phyloP scores from a whole-genome alignment of 2,797 vertebrate genomes.

The Thripadectes ignobilis region DNA sequence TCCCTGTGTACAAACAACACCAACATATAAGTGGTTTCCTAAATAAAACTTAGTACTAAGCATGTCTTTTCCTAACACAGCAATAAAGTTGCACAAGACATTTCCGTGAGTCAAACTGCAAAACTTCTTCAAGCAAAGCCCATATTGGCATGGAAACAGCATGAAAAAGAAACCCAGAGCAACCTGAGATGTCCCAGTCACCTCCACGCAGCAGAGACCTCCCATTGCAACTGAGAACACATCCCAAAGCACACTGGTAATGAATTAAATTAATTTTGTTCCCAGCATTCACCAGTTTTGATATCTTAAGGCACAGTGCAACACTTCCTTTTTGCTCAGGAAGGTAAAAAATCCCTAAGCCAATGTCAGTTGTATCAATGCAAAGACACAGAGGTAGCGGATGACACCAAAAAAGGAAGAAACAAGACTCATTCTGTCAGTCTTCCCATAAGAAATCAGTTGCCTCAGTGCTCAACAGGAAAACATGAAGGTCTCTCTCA shows the following conservation, averaged over 20 bases:
- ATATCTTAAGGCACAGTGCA: fast-evolving
- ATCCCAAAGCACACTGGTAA: background rate
- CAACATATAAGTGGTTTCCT: background rate
- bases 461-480: background rate
- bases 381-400: background rate
- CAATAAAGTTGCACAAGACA: background rate
- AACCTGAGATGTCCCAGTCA: background rate
- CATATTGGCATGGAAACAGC: background rate
- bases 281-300: background rate
- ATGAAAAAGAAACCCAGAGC: background rate
- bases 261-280: background rate
- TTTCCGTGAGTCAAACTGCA: background rate
- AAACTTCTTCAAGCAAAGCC: background rate
- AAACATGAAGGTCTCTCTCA: background rate
- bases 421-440: background rate
- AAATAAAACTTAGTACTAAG: slow-evolving; percentile 10
- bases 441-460: background rate
- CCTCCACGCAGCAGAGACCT: background rate
- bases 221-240: background rate
- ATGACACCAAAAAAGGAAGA: background rate
- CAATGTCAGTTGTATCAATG: background rate
- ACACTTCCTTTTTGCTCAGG: background rate
- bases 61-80: background rate
- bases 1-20: slow-evolving; percentile 46
- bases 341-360: background rate